Percentiles rank a stretch among this genome's conserved stretches.
Evolutionary conservation across 2,113 vertebrate genomes (phyloP).

Genomic region (Condylura cristata): DNA sequence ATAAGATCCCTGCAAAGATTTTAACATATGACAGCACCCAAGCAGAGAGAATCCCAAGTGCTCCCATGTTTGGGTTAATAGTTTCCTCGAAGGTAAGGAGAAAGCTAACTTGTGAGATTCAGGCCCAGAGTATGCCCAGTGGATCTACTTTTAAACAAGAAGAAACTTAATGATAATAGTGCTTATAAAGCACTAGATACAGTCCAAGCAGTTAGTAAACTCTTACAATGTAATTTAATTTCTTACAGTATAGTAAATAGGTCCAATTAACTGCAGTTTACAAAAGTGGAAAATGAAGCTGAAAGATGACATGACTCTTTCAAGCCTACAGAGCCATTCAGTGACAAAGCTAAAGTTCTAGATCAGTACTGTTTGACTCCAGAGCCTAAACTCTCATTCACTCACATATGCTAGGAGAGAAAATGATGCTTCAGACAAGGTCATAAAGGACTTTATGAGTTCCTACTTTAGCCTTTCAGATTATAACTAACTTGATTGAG

Average conservation of each 20-base stretch:
- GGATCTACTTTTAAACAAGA: neutral
- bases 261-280: neutral
- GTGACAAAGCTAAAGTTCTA: neutral
- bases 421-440: neutral
- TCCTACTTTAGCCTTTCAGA: neutral
- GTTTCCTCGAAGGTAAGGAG: neutral
- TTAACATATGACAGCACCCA: neutral
- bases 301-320: neutral
- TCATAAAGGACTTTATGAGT: neutral
- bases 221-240: neutral
- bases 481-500: neutral
- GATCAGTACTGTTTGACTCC: neutral
- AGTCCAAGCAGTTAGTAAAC: neutral
- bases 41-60: neutral
- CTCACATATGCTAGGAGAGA: neutral
- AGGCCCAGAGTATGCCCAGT: neutral
- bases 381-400: neutral
- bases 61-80: neutral
- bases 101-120: neutral
- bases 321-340: neutral
- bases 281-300: neutral
- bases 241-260: neutral
- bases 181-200: neutral
- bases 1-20: neutral
- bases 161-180: neutral